Evolutionary conservation across 2,113 vertebrate genomes (phyloP), one percentile per base, ranked within the genome.

Genomic region (Sylvia atricapilla): DNA sequence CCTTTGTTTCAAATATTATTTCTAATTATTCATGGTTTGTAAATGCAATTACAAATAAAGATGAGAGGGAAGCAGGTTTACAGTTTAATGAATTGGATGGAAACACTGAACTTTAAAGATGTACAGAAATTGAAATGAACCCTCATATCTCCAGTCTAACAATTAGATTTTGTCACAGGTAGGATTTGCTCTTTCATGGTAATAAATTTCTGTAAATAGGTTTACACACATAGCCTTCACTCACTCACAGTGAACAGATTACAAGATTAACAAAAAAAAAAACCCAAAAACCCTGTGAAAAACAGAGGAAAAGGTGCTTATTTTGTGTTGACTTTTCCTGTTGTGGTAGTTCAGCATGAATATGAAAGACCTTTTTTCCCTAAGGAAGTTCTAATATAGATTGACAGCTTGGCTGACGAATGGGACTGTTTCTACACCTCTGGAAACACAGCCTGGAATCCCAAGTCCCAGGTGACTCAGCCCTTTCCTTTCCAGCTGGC

Each of bases 1-100:
- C 88, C 73, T 96, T 96, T 97, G 91, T 95, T 97, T 97, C 93
- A 96, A 95, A 97, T 97, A 97, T 94, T 93, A 97, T 97, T 97
- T 95, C 93, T 97, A 98, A 98, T 97, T 97, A 97, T 96, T 96
- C 92, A 80, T 96, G 84, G 70, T 77, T 96, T 96, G 91, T 92
- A 97, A 97, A 91, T 95, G 89, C 53, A 96, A 96, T 95, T 92
- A 89, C 93, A 97, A 97, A 97, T 95, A 96, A 97, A 89, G 89
- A 93, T 94, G 69, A 95, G 78, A 89, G 43, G 35, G 92, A 96
- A 94, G 70, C 80, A 94, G 75, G 72, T 88, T 97, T 95, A 92
- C 23, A 70, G 74, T 80, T 97, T 96, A 97, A 97, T 95, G 84
- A 96, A 96, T 84, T 95, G 76, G 66, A 94, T 93, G 90, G 95